These are phyloP conservation scores for Drosophila varians DNA, from an alignment of 1,140 invertebrate genomes.

Conservation along the genomic window DNA sequence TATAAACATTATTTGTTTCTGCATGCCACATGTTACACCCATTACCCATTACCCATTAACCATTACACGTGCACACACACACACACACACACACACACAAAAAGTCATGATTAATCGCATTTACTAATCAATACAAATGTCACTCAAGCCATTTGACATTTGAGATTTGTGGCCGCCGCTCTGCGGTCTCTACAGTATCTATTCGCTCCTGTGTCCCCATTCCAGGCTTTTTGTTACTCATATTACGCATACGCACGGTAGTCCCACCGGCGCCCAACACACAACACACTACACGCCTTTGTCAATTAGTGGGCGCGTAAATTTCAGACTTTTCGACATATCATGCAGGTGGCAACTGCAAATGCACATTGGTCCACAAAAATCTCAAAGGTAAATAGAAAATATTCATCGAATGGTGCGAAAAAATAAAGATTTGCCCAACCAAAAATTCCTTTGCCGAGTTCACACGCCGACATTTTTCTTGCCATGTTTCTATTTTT, in stretches of 20 bases:
- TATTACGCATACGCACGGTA: slow-evolving; percentile 77
- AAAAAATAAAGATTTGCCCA: not conserved
- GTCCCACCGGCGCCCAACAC: slow-evolving; percentile 37
- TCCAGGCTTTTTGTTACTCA: slow-evolving; percentile 21
- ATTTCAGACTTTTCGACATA: slow-evolving; percentile 52
- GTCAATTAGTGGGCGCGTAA: slow-evolving; percentile 64
- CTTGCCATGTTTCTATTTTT: slow-evolving; percentile 19
- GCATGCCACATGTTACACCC: slow-evolving; percentile 50
- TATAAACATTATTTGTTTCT: slow-evolving; percentile 10
- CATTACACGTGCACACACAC: slow-evolving; percentile 26
- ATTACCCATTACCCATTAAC: too few species aligned
- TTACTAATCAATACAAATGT: slow-evolving; percentile 81
- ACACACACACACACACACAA: slow-evolving; percentile 21
- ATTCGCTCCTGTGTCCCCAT: slow-evolving; percentile 19
- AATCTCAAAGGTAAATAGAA: slow-evolving; percentile 13
- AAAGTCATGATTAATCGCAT: slow-evolving; percentile 73
- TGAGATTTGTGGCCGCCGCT: slow-evolving; percentile 66
- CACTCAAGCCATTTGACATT: slow-evolving; percentile 71
- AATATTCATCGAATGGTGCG: slow-evolving; percentile 27
- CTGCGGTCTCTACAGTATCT: slow-evolving; percentile 8
- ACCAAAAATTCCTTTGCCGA: slow-evolving; percentile 19
- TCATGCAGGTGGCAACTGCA: slow-evolving; percentile 25
- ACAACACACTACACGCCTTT: slow-evolving; percentile 30
- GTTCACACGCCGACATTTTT: slow-evolving; percentile 32
- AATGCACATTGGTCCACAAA: slow-evolving; percentile 16